Conservation (phyloP, 2,888 invertebrate genomes). For the Sphaerophoria rueppellii region DNA sequence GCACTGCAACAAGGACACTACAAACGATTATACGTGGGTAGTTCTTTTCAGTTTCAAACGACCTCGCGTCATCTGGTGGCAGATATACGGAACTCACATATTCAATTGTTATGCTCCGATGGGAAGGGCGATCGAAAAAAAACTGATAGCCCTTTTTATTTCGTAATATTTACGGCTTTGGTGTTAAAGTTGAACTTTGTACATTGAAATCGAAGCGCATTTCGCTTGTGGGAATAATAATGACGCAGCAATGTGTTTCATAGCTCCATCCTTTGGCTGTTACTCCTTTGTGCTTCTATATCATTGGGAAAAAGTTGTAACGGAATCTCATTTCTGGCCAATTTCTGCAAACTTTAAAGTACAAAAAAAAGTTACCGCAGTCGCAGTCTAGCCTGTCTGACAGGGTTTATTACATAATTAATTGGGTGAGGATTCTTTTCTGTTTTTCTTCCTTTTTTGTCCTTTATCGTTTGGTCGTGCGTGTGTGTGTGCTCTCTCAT, state of each 20-base stretch:
- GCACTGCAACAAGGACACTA: conserved; percentile 30
- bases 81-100: conserved; percentile 51
- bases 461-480: conserved; percentile 31
- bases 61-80: conserved; percentile 52
- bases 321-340: conserved; percentile 50
- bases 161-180: conserved; percentile 64
- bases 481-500: conserved; percentile 2
- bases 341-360: conserved; percentile 29
- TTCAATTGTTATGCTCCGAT: conserved; percentile 68
- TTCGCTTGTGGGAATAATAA: conserved; percentile 69
- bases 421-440: conserved; percentile 59
- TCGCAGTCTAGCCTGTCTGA: conserved; percentile 52
- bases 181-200: conserved; percentile 65
- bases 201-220: conserved; percentile 67
- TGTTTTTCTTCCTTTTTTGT: conserved; percentile 11
- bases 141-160: conserved; percentile 55
- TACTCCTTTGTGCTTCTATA: neutral
- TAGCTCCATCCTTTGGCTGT: neutral
- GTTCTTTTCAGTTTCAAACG: conserved; percentile 15
- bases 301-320: conserved; percentile 48
- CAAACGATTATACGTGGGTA: conserved; percentile 46
- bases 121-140: conserved; percentile 12
- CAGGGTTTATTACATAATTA: conserved; percentile 72
- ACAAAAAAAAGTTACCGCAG: conserved; percentile 34
- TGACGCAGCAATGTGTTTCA: conserved; percentile 55